phyloP scores from a whole-genome alignment of 1,140 invertebrate genomes.

The Lepidotrigona ventralis region DNA sequence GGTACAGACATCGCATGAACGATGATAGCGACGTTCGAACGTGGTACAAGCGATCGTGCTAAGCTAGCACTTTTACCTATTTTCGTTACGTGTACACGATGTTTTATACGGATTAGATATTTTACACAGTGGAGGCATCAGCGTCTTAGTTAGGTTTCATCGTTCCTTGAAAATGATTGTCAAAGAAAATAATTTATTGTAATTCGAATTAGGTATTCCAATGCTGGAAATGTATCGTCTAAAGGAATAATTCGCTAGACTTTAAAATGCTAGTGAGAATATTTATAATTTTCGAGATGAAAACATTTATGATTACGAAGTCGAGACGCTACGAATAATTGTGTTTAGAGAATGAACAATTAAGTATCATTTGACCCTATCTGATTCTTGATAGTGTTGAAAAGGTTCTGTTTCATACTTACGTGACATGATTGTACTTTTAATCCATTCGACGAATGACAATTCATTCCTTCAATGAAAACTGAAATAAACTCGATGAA shows the following conservation, averaged over 20 bases:
- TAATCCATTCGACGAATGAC: too few relatives aligned
- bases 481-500: too few relatives aligned
- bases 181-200: not conserved
- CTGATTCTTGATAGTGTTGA: not conserved
- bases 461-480: too few relatives aligned
- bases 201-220: not conserved
- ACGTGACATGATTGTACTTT: too few relatives aligned
- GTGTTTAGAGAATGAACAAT: not conserved
- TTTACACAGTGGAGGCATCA: not conserved
- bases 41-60: not conserved
- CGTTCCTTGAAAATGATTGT: not conserved
- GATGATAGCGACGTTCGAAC: not conserved
- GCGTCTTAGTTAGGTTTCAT: not conserved
- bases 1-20: not conserved
- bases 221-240: too few relatives aligned
- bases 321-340: not conserved
- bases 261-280: too few relatives aligned
- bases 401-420: not conserved
- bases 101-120: not conserved
- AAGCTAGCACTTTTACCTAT: too few relatives aligned
- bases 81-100: not conserved
- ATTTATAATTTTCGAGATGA: too few relatives aligned
- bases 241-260: too few relatives aligned
- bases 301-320: not conserved
- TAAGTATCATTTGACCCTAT: not conserved